Percentiles rank a stretch among this genome's conserved stretches.
Conservation (phyloP, 2,888 invertebrate genomes). For the Alentia gelatinosa region DNA sequence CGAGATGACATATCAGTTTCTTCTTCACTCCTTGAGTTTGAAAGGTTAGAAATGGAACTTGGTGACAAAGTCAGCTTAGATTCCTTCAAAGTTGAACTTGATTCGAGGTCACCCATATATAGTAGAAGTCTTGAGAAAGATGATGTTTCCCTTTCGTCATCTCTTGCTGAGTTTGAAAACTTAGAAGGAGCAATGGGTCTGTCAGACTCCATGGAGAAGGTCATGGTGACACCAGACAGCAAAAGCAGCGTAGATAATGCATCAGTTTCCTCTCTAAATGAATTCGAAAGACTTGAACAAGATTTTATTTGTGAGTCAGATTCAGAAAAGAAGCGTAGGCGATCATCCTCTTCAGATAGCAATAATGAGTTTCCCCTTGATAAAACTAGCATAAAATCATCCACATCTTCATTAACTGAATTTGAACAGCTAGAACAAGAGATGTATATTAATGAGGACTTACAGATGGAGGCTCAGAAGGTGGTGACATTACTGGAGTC, state of each 20-base stretch:
- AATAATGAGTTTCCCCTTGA: constrained; percentile 59
- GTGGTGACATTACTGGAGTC: constrained; percentile 78
- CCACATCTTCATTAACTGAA: constrained; percentile 77
- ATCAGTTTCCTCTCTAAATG: constrained; percentile 87
- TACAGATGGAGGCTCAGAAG: constrained; percentile 79
- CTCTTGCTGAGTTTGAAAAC: constrained; percentile 94
- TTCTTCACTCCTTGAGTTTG: constrained; percentile 67
- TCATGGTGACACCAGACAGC: constrained; percentile 69
- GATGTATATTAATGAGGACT: constrained; percentile 71
- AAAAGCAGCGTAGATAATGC: constrained; percentile 73
- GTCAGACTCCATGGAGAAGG: constrained; percentile 84
- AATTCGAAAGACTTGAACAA: constrained; percentile 94
- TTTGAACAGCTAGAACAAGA: constrained; percentile 78
- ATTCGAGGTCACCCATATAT: neutral
- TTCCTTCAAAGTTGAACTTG: constrained; percentile 2
- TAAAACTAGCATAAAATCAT: constrained; percentile 73
- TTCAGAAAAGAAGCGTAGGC: constrained; percentile 78
- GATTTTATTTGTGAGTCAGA: constrained; percentile 81
- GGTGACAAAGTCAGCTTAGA: constrained; percentile 59
- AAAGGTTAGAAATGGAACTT: constrained; percentile 65
- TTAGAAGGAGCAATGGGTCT: constrained; percentile 89
- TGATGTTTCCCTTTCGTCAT: constrained; percentile 93
- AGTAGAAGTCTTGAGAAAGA: constrained; percentile 90
- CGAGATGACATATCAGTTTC: constrained; percentile 91
- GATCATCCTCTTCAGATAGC: constrained; percentile 79